Conservation (phyloP, 2,113 vertebrate species). For the Odobenus rosmarus region DNA sequence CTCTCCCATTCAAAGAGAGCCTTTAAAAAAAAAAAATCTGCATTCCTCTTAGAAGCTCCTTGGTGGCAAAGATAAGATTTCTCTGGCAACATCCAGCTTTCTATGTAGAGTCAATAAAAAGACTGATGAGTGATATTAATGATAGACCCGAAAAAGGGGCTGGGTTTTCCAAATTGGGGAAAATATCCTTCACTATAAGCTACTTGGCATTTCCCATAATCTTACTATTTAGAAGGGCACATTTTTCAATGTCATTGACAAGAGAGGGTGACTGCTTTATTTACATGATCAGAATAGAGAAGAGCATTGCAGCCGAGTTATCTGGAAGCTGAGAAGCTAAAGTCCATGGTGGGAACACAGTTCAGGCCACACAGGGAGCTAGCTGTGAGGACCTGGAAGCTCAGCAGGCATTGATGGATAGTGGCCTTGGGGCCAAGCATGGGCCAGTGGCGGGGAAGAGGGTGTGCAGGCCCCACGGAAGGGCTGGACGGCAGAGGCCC, state of each 20-base stretch:
- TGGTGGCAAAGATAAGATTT: background rate
- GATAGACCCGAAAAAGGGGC: background rate
- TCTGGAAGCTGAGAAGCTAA: background rate
- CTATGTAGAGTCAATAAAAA: background rate
- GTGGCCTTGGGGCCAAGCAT: background rate
- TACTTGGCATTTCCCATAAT: constrained; percentile 18
- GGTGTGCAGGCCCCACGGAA: background rate
- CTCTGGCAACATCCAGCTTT: background rate
- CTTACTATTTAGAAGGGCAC: background rate
- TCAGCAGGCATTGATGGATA: background rate
- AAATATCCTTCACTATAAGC: constrained; percentile 11
- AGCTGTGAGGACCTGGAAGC: background rate
- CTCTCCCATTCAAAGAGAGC: background rate
- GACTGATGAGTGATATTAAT: background rate
- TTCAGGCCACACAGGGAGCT: background rate
- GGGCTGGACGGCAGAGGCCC: background rate
- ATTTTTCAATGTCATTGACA: constrained; percentile 33
- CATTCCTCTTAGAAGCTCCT: background rate
- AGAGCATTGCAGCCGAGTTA: background rate
- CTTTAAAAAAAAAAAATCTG: background rate
- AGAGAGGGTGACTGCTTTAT: background rate
- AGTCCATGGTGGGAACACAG: background rate
- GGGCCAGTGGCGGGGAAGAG: background rate
- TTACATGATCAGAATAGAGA: background rate
- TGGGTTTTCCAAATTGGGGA: constrained; percentile 6